Conservation (phyloP, 2,888 invertebrate genomes). For the Lutraria lutraria region DNA sequence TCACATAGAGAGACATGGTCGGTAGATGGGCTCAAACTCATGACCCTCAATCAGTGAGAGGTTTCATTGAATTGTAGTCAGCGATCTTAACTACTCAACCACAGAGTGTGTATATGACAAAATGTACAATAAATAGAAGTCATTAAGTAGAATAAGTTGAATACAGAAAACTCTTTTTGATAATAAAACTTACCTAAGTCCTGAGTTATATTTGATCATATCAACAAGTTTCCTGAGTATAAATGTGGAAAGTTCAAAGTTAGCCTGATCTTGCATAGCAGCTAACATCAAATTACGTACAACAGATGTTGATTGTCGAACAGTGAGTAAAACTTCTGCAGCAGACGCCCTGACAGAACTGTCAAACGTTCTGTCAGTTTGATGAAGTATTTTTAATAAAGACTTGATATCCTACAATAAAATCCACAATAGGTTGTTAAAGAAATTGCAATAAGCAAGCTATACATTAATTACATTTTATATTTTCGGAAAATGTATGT, state of each 20-base stretch:
- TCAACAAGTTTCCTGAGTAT: constrained; percentile 80
- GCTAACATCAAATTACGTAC: constrained; percentile 90
- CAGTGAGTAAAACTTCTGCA: constrained; percentile 90
- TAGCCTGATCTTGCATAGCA: constrained; percentile 83
- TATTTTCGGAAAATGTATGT: no score
- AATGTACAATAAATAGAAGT: neutral
- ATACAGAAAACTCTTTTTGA: neutral
- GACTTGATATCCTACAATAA: constrained; percentile 74
- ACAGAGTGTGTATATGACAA: neutral
- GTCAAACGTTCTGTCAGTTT: constrained; percentile 88
- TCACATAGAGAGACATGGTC: no score
- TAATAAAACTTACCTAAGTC: neutral
- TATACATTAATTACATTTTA: no score
- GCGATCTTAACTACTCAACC: neutral
- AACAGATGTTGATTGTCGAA: constrained; percentile 88
- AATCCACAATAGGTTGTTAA: neutral
- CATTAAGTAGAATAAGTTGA: neutral
- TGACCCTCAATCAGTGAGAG: no score
- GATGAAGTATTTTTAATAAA: constrained; percentile 85
- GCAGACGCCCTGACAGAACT: constrained; percentile 91
- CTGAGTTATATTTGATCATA: constrained; percentile 72
- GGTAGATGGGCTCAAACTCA: no score
- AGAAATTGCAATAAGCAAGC: neutral
- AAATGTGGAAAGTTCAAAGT: constrained; percentile 83
- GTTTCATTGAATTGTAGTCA: neutral